phyloP scores from a whole-genome alignment of 2,888 invertebrate species.

The Amorpha juglandis region DNA sequence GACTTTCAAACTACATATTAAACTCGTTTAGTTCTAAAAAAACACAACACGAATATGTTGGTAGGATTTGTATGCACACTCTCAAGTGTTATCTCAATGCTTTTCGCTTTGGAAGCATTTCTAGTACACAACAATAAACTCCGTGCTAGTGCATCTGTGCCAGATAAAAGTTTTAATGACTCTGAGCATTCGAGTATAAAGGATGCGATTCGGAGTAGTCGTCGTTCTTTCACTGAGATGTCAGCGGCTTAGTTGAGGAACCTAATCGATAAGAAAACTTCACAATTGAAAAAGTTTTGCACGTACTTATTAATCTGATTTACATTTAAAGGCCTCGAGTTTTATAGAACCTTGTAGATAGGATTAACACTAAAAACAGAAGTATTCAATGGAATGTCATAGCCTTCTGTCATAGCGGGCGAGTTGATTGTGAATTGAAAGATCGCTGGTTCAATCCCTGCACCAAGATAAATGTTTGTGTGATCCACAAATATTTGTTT shows the following conservation, averaged over 20 bases:
- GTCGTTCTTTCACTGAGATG: constrained; percentile 52
- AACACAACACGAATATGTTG: constrained; percentile 17
- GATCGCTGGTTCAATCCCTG: too few relatives aligned
- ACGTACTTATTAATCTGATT: constrained; percentile 46
- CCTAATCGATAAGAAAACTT: constrained; percentile 64
- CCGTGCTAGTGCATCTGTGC: constrained; percentile 61
- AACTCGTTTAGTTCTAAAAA: constrained; percentile 1
- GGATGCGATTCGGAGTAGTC: constrained; percentile 52
- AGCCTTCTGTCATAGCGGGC: too few relatives aligned
- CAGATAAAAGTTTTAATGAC: constrained; percentile 73
- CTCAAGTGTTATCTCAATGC: constrained; percentile 56
- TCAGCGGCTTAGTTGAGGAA: constrained; percentile 49
- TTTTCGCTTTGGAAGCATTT: constrained; percentile 57
- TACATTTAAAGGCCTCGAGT: constrained; percentile 18
- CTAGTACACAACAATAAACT: constrained; percentile 62
- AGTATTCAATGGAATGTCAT: not conserved
- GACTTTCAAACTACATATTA: constrained; percentile 11
- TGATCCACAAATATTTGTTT: too few relatives aligned
- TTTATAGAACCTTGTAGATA: constrained; percentile 4
- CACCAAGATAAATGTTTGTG: too few relatives aligned
- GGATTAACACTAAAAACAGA: not conserved
- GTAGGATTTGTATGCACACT: constrained; percentile 50
- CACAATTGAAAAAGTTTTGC: constrained; percentile 61
- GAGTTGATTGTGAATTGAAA: too few relatives aligned
- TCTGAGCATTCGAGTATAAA: constrained; percentile 59